Conservation (phyloP, 2,797 vertebrate genomes). For the Artibeus jamaicensis region DNA sequence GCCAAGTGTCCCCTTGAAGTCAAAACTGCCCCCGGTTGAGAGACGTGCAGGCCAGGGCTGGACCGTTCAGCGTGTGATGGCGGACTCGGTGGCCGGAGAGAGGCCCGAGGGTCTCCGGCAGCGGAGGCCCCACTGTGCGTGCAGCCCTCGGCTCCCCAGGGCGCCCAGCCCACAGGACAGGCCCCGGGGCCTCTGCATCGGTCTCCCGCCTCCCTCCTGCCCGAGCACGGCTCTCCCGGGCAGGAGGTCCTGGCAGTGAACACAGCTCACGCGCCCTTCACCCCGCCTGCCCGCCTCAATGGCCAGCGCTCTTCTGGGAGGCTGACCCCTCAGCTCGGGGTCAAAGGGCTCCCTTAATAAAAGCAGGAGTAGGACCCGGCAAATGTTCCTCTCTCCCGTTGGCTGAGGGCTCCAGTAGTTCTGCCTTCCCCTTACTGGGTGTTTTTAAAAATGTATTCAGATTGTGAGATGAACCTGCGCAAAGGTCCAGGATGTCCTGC, state of each 20-base stretch:
- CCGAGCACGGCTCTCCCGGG: accelerated
- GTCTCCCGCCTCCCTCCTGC: accelerated
- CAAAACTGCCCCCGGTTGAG: accelerated
- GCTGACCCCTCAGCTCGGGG: accelerated
- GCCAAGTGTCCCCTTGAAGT: neutral
- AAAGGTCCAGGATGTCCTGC: accelerated
- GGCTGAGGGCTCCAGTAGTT: neutral
- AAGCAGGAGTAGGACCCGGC: accelerated
- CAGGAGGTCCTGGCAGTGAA: accelerated
- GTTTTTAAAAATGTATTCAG: neutral
- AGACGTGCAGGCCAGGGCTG: accelerated
- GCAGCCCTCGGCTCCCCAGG: accelerated
- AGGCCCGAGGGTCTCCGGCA: neutral
- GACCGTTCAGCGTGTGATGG: accelerated
- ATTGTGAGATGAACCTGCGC: neutral
- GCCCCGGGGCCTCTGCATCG: accelerated
- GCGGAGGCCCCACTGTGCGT: neutral
- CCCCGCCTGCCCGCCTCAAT: accelerated
- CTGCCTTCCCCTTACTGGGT: neutral
- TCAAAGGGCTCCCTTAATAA: neutral
- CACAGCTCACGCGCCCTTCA: accelerated
- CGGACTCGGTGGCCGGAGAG: accelerated
- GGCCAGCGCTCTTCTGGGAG: accelerated
- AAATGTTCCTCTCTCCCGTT: neutral
- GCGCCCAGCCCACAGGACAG: accelerated